These are phyloP conservation scores for Opisthograptis luteolata DNA, from an alignment of 2,888 invertebrate species.

Conservation along the genomic window DNA sequence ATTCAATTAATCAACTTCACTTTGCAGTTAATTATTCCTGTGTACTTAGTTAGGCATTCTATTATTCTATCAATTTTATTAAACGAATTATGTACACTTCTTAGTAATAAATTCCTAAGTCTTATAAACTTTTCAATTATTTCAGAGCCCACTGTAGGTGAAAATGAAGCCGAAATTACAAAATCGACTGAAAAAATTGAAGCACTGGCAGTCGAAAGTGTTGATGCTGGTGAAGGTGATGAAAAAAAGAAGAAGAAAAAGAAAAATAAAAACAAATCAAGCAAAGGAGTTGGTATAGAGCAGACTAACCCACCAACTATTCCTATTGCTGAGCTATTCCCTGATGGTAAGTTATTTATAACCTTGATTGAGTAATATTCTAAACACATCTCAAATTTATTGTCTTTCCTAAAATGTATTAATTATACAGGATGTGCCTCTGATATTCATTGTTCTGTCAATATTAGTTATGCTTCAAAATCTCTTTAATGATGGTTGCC, in stretches of 20 bases:
- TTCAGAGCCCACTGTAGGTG: conserved; percentile 13
- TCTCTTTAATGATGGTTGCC: no score
- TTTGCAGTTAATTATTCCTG: no score
- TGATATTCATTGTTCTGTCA: no score
- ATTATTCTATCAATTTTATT: no score
- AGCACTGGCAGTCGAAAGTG: conserved; percentile 71
- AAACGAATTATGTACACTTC: no score
- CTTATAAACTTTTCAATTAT: not conserved
- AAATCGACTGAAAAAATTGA: conserved; percentile 57
- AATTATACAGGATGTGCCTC: no score
- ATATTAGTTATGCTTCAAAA: no score
- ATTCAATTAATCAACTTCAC: no score
- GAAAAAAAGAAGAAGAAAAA: conserved; percentile 87
- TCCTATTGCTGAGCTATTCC: conserved; percentile 93
- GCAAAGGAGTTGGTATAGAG: conserved; percentile 67
- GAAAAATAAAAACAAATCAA: conserved; percentile 85
- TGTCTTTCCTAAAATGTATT: no score
- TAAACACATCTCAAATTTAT: not conserved
- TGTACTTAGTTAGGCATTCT: no score
- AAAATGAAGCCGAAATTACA: conserved; percentile 43
- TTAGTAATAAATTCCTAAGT: no score
- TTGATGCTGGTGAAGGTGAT: conserved; percentile 77
- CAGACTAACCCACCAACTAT: conserved; percentile 95
- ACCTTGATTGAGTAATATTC: not conserved
- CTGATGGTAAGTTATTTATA: conserved; percentile 86